Conservation (phyloP, 92 coral and sea anemone genomes). For the Epizoanthus ramosus region DNA sequence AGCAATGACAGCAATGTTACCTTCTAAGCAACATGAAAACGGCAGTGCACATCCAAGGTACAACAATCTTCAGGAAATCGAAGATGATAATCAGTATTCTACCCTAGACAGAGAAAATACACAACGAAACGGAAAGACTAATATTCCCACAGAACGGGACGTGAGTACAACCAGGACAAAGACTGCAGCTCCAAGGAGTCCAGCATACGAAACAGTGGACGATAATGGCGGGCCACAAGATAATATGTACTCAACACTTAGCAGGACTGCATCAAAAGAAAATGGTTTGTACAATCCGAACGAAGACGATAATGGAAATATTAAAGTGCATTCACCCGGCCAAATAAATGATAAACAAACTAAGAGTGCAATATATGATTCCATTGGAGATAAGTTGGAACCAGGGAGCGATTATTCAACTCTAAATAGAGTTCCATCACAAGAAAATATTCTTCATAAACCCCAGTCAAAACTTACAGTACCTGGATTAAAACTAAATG, state of each 20-base stretch:
- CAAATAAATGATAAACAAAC: conserved; percentile 17
- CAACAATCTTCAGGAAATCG: conserved; percentile 1
- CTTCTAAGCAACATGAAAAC: background rate
- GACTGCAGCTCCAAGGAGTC: background rate
- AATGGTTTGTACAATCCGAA: conserved; percentile 30
- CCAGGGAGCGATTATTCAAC: conserved; percentile 24
- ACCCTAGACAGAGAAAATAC: conserved; percentile 24
- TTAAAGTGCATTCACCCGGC: background rate
- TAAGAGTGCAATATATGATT: conserved; percentile 13
- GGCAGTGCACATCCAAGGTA: background rate
- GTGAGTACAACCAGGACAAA: background rate
- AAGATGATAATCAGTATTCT: conserved; percentile 19
- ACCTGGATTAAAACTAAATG: background rate
- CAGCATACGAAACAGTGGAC: background rate
- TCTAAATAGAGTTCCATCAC: background rate
- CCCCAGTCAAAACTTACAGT: background rate
- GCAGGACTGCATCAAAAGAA: conserved; percentile 12
- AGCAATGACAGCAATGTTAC: background rate
- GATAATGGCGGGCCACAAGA: background rate
- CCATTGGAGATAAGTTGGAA: conserved; percentile 11
- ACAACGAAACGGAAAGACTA: background rate
- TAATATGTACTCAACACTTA: conserved; percentile 24
- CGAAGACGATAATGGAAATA: conserved; percentile 6
- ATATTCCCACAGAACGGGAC: background rate
- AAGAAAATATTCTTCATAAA: background rate